Evolutionary conservation across 2,888 invertebrate genomes (phyloP).

Genomic region (Andrena bucephala): DNA sequence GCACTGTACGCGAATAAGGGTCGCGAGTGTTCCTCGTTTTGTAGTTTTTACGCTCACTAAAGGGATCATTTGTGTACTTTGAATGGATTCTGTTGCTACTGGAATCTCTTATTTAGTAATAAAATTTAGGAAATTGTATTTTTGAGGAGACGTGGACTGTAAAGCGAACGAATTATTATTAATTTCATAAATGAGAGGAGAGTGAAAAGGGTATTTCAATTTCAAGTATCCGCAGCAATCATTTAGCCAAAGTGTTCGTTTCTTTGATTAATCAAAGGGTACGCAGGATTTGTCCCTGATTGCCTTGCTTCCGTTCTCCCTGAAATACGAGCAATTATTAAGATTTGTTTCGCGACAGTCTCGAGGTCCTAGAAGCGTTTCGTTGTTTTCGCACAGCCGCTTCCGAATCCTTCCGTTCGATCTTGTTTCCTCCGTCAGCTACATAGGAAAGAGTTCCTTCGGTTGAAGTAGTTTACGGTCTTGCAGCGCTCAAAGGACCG

Average conservation of each 20-base stretch:
- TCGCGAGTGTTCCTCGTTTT: not conserved
- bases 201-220: no score
- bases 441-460: conserved; percentile 4
- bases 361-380: not conserved
- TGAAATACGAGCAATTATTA: not conserved
- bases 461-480: conserved; percentile 21
- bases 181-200: no score
- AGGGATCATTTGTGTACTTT: not conserved
- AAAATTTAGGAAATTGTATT: not conserved
- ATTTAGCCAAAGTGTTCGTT: no score
- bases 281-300: no score
- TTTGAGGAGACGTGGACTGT: not conserved
- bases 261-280: no score
- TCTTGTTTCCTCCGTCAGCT: not conserved
- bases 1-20: not conserved
- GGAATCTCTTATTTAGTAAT: no score
- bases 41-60: not conserved
- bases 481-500: conserved; percentile 18
- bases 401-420: not conserved
- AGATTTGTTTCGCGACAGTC: not conserved
- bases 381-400: conserved; percentile 5
- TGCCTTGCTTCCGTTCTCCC: no score
- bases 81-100: not conserved
- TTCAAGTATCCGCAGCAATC: no score
- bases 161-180: no score